Percentiles rank a stretch among this genome's conserved stretches.
Evolutionary conservation across 2,113 vertebrate species (phyloP).

Genomic region (Sterna hirundo): DNA sequence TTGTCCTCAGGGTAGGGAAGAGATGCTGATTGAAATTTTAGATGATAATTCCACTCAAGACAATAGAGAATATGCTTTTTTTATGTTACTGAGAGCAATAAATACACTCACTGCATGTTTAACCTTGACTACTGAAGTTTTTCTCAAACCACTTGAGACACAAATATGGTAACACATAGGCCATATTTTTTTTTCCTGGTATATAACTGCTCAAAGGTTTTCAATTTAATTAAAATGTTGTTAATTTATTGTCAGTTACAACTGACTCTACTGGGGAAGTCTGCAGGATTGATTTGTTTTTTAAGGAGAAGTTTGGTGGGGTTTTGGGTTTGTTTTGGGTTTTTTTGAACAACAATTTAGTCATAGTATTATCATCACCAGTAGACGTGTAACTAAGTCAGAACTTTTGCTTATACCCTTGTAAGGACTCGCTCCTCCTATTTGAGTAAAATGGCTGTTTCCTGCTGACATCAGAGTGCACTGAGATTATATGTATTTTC

Average conservation of each 20-base stretch:
- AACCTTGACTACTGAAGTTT: neutral
- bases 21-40: neutral
- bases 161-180: neutral
- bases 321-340: no score
- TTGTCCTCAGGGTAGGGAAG: neutral
- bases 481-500: neutral
- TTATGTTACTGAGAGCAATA: neutral
- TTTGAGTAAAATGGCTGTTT: neutral
- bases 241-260: neutral
- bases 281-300: neutral
- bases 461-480: neutral
- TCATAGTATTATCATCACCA: neutral
- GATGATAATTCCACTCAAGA: neutral
- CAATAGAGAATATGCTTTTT: neutral
- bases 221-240: neutral
- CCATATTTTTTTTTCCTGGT: neutral
- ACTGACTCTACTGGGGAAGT: neutral
- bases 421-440: neutral
- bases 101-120: neutral
- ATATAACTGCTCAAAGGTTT: neutral
- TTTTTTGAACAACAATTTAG: neutral
- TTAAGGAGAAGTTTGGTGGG: neutral
- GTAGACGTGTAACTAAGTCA: neutral
- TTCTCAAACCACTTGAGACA: neutral
- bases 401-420: neutral